Percentiles rank a stretch among this genome's conserved stretches.
phyloP scores from a whole-genome alignment of 2,888 invertebrate genomes.

The Nineta flava region DNA sequence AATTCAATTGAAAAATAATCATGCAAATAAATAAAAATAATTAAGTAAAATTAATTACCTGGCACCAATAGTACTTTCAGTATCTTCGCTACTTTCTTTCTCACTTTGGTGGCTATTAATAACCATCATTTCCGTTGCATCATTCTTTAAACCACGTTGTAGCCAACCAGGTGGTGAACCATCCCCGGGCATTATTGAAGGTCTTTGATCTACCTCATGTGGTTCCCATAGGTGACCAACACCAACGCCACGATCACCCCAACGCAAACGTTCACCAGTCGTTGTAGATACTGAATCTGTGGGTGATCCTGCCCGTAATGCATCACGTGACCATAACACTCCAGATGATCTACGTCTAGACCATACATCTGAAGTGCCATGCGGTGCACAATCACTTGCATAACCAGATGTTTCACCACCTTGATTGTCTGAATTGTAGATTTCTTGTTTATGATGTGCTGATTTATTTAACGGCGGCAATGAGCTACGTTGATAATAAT shows the following conservation, averaged over 20 bases:
- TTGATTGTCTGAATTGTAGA: constrained; percentile 18
- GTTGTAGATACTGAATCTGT: constrained; percentile 22
- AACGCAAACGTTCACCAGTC: constrained; percentile 43
- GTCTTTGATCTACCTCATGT: constrained; percentile 17
- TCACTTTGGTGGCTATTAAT: constrained; percentile 27
- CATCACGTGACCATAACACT: constrained; percentile 13
- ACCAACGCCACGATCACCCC: constrained; percentile 56
- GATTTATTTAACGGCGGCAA: constrained; percentile 19
- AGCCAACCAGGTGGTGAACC: constrained; percentile 34
- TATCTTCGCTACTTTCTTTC: constrained; percentile 22
- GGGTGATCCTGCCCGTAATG: constrained; percentile 17
- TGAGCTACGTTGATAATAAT: constrained; percentile 3
- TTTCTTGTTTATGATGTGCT: constrained; percentile 19
- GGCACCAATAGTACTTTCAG: constrained; percentile 16
- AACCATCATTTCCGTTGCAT: constrained; percentile 29
- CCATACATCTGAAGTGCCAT: constrained; percentile 34
- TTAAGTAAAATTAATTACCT: constrained; percentile 2
- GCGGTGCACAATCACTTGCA: constrained; percentile 55
- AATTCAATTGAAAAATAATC: not conserved
- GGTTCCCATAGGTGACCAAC: constrained; percentile 54
- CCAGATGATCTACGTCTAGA: constrained; percentile 15
- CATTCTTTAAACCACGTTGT: constrained; percentile 32
- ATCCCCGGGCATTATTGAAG: constrained; percentile 4
- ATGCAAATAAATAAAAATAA: not conserved
- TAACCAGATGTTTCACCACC: constrained; percentile 73